Evolutionary conservation across 2,113 vertebrate genomes (phyloP).

Genomic region (Tauraco erythrolophus): DNA sequence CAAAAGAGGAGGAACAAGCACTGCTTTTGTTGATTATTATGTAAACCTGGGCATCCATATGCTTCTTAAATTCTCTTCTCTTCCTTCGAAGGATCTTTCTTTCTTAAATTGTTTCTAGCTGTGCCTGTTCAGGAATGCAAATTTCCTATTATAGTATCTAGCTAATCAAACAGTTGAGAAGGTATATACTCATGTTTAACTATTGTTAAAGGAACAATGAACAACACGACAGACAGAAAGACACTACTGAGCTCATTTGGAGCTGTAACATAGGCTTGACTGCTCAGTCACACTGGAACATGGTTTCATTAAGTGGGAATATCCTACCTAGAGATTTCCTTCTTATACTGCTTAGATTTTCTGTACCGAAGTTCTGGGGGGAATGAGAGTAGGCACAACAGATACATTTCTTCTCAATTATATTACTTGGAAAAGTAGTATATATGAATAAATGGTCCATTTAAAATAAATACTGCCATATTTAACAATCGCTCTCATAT

Average conservation of each 20-base stretch:
- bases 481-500: background rate
- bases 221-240: background rate
- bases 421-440: background rate
- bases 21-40: constrained; percentile 62
- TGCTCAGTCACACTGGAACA: background rate
- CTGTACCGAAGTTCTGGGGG: background rate
- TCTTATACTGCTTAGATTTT: background rate
- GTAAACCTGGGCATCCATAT: constrained; percentile 60
- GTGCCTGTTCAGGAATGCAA: constrained; percentile 49
- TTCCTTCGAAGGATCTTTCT: constrained; percentile 2
- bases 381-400: background rate
- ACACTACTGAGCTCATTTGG: background rate
- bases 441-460: background rate
- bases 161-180: constrained; percentile 13
- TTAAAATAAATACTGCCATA: too few relatives aligned
- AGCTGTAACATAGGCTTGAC: background rate
- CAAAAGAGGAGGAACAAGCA: constrained; percentile 35
- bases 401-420: background rate
- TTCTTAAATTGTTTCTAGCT: constrained; percentile 53
- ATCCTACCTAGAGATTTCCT: background rate
- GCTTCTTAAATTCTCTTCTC: constrained; percentile 24
- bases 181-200: constrained; percentile 31
- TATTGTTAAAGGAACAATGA: background rate
- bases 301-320: background rate
- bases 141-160: constrained; percentile 65